Evolutionary conservation across 2,113 vertebrate species (phyloP), one percentile per base, ranked within the genome.

Genomic region (Leptosomus discolor): DNA sequence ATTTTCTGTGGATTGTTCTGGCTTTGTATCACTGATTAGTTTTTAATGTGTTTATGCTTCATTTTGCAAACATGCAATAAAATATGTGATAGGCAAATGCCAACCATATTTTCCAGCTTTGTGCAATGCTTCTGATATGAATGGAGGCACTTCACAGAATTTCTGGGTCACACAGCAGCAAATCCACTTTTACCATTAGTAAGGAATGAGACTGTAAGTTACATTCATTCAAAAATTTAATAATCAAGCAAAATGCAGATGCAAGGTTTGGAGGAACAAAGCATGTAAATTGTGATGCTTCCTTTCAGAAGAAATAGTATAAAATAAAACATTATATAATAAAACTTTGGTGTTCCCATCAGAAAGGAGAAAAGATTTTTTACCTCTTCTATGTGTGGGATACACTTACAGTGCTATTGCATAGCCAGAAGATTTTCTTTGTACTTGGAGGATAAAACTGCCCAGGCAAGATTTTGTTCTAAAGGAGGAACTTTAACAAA

Each of bases 401-500:
- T 85, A 43, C 37, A 67, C 85, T 70, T 89, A 32, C 11, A 45
- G 16, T 70, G 50, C 3, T 45, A 67, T 27, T 82, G 21, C 36
- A n/a, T 15, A 10, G 20, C n/a, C 68, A 77, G 32, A 88, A 82
- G 50, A 61, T 70, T 91, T 91, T 81, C 27, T 86, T 84, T 88
- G 37, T 86, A 32, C 20, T 73, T 85, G 61, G 16, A 57, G 54
- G 22, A 93, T 75, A 91, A 92, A 85, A 89, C 39, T 74, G 6
- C 16, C 15, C 4, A 2, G 39, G 11, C 7, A 68, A 73, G 30
- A 8, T 94, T 90, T 92, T 95, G 27, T 69, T 97, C 39, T 70
- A 71, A 95, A 92, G 43, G 34, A 85, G 32, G 23, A 86, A 39
- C 11, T 88, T 89, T 80, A 63, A 90, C 43, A 93, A 97, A 97